Percentiles rank a stretch among this genome's conserved stretches.
phyloP scores from a whole-genome alignment of 1,140 invertebrate species.

The Drosophila azteca region DNA sequence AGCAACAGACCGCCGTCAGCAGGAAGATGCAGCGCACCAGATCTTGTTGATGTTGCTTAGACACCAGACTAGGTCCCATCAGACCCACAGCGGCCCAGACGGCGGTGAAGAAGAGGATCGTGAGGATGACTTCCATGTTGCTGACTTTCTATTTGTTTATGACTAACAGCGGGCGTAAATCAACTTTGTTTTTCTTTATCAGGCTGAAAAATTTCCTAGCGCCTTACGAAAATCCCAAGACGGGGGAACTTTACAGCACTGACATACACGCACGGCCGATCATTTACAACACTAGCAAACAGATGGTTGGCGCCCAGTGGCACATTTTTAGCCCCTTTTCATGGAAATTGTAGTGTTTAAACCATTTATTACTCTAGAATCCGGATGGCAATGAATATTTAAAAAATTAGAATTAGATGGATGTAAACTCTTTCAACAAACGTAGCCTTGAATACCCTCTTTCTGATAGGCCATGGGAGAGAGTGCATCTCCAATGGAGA shows the following conservation, averaged over 20 bases:
- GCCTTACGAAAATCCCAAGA: slow-evolving; percentile 10
- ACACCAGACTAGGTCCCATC: slow-evolving; percentile 92
- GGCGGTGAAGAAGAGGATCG: slow-evolving; percentile 90
- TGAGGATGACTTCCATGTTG: slow-evolving; percentile 84
- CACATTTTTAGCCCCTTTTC: neutral
- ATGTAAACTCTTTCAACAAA: no score
- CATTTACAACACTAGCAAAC: slow-evolving; percentile 18
- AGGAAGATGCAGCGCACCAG: slow-evolving; percentile 93
- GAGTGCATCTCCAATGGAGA: no score
- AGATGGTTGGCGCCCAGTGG: slow-evolving; percentile 6
- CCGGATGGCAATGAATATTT: no score
- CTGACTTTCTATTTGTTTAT: slow-evolving; percentile 19
- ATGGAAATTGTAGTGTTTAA: neutral
- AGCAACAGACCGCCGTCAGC: slow-evolving; percentile 94
- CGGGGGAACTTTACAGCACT: slow-evolving; percentile 11
- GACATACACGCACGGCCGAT: neutral
- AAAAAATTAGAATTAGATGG: no score
- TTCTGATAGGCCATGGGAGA: no score
- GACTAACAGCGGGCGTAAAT: slow-evolving; percentile 14
- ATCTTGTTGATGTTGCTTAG: slow-evolving; percentile 93
- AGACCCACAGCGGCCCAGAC: slow-evolving; percentile 93
- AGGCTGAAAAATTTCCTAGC: slow-evolving; percentile 14
- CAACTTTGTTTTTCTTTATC: slow-evolving; percentile 39
- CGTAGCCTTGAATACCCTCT: no score
- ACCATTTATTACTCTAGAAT: neutral